Evolutionary conservation across 2,888 invertebrate species (phyloP), one percentile per base, ranked within the genome.

Genomic region (Gastracanthus pulcherrimus): DNA sequence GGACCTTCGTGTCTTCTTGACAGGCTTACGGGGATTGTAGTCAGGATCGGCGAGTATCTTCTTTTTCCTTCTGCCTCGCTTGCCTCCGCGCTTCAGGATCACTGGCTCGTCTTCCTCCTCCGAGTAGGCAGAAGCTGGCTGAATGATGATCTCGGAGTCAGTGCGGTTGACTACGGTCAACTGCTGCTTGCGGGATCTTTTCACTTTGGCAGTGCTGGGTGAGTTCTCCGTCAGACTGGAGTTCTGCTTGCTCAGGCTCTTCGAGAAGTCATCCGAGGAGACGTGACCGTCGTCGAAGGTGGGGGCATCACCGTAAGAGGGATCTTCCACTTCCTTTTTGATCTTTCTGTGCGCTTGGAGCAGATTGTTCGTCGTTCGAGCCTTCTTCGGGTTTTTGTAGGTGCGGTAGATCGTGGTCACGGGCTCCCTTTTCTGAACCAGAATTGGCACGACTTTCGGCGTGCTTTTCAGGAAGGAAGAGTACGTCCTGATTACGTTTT

Each of bases 71-170:
- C 90, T 86, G 51, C 87, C 85, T 2, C 87, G 86, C 34, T 86
- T 87, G n/a, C n/a, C n/a, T n/a, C n/a, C n/a, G n/a, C n/a, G n/a
- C 74, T 87, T 89, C 38, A 81, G 86, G 19, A 83, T 77, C 1
- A 76, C 83, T 2, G 80, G 85, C 19, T 85, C 85, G 0, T 87
- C 87, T 64, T 89, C 87, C 13, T 87, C 85, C 38, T 89, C 89
- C 16, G 89, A 88, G 9, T 80, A 84, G 2, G 86, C 55, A 19
- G 87, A 88, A 2, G 91, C 90, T 1, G 90, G 89, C 82, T 91
- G 91, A 64, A 91, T 91, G 67, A 91, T 91, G 36, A 91, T 91
- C 82, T 91, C 91, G 0, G 91, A 89, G 81, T 91, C 91, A 0
- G 88, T 90, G 0, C 91, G 89, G 82, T 91, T 90, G 0, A 91